A percentile compares a stretch with the other conserved stretches of the same genome.
Conservation (phyloP, 2,113 vertebrate genomes). For the human (Homo sapiens) region GRCh38 chr15:57351501-57352000, state of each 20-base stretch:
- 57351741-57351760: not conserved
- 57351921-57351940: not conserved
- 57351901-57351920: not conserved
- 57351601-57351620: not conserved
- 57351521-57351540: not conserved
- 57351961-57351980: constrained; percentile 6
- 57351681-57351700: not conserved
- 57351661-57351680: not conserved
- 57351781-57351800: not conserved
- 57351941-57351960: not conserved
- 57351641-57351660: not conserved
- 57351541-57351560: not conserved
- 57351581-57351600: not conserved
- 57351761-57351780: not conserved
- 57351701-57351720: not conserved
- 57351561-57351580: not conserved
- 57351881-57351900: no score
- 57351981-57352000: not conserved
- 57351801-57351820: not conserved
- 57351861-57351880: not conserved
- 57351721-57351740: not conserved
- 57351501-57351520: not conserved
- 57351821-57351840: not conserved
- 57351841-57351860: not conserved
- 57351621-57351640: no score